Percentiles rank a stretch among this genome's conserved stretches.
Conservation (phyloP, 2,797 vertebrate genomes). For the Myotis daubentonii region DNA sequence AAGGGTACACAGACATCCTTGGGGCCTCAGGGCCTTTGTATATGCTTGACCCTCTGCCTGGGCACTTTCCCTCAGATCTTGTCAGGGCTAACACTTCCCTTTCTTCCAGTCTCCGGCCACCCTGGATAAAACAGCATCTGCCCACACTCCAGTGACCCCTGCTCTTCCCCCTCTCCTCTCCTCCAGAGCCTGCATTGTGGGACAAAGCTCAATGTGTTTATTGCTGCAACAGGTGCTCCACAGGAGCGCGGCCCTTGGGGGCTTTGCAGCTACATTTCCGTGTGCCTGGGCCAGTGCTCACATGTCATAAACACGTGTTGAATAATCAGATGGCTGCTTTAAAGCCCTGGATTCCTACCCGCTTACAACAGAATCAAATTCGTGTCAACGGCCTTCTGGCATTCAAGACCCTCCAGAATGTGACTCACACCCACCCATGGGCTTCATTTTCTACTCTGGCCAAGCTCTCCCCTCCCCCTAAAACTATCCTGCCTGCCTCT, state of each 20-base stretch:
- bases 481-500: not conserved
- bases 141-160: not conserved
- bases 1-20: fast-evolving
- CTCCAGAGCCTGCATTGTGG: not conserved
- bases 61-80: not conserved
- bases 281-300: not conserved
- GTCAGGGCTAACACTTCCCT: not conserved
- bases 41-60: not conserved
- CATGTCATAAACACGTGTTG: fast-evolving
- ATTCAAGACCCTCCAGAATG: not conserved
- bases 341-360: not conserved
- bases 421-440: not conserved
- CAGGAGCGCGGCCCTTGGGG: not conserved
- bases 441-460: not conserved
- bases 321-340: not conserved
- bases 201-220: fast-evolving
- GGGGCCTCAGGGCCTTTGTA: not conserved
- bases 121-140: not conserved
- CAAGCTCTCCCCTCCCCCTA: not conserved
- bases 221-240: not conserved
- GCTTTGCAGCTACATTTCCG: not conserved
- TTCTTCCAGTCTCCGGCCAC: not conserved
- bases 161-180: fast-evolving
- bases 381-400: not conserved
- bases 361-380: not conserved